Evolutionary conservation across 2,113 vertebrate species (phyloP).

Genomic region (Chelonoidis abingdonii): DNA sequence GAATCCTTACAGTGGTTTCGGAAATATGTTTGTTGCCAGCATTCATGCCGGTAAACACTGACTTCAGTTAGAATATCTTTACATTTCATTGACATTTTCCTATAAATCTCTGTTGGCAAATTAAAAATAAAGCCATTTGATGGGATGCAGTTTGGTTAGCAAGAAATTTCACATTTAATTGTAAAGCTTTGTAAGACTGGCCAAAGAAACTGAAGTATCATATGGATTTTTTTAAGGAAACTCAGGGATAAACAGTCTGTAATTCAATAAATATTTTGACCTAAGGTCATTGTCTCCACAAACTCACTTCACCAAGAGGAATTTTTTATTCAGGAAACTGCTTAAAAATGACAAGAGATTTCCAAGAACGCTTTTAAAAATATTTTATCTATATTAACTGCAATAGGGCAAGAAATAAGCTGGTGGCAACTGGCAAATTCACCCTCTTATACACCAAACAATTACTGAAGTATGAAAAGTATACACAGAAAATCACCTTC

Average conservation of each 20-base stretch:
- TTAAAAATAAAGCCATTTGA: conserved; percentile 44
- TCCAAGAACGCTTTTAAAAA: conserved; percentile 50
- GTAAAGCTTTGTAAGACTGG: conserved; percentile 13
- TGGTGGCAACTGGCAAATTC: conserved; percentile 44
- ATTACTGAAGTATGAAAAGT: conserved; percentile 16
- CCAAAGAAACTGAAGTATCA: conserved; percentile 2
- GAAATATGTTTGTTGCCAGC: neutral
- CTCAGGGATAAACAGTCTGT: conserved; percentile 26
- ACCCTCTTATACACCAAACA: conserved; percentile 48
- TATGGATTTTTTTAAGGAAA: conserved; percentile 53
- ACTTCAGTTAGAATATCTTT: neutral
- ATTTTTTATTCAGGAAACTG: conserved; percentile 26
- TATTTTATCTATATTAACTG: conserved; percentile 54
- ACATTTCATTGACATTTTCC: neutral
- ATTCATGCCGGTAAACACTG: neutral
- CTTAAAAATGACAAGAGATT: conserved; percentile 34
- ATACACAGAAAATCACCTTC: conserved; percentile 56
- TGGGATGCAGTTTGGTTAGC: conserved; percentile 24
- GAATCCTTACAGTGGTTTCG: neutral
- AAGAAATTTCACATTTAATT: conserved; percentile 40
- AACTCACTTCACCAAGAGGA: neutral
- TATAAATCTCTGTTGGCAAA: conserved; percentile 43
- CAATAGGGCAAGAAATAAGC: conserved; percentile 56
- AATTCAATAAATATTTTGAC: conserved; percentile 54
- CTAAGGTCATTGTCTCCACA: neutral